Base-by-base conservation (phyloP, 2,888 invertebrate genomes). In the Imbricaverruca yamaguchii region DNA sequence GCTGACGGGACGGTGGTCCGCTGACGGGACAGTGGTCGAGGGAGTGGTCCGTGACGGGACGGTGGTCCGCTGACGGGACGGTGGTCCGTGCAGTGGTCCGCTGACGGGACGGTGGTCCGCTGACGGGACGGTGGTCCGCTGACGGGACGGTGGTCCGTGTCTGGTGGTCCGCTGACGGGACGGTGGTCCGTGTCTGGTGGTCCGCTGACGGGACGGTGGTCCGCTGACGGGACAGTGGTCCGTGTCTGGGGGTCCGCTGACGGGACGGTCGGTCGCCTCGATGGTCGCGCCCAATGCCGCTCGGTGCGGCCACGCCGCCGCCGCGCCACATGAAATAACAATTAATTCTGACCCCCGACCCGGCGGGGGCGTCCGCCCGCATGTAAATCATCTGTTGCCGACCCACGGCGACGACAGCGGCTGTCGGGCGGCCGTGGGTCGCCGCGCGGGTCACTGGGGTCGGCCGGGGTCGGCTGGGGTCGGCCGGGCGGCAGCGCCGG, bases 251-350 rank as follows among this genome's bases (percentile, higher is more conserved):
- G 67, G 63, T 23, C 67, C 69, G 69, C 65, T 23, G 69, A 25
- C 39, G 39, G 25, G 23, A 39, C 23, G 39, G 39, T 13, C 69
- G 69, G 1, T 39, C 39, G 61, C 61, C 18, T 7, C 15, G 18
- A 18, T 18, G 18, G 15, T 18, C 61, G 61, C 61, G 7, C 18
- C 15, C 61, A 18, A 15, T 18, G 18, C 61, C 15, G 15, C 57
- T 10, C 67, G 67, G 10, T 25, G 67, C 67, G 39, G 39, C 39
- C 39, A 39, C 67, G 67, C 23, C 67, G 23, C 67, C 12, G 23
- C 67, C 67, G 67, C 21, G 23, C 12, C 69, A 69, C 69, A 69
- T 69, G 69, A 69, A 69, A 91, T 92, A 86, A 69, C 69, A 69
- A 69, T 69, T 69, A 69, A 69, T 69, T 69, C 69, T 23, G 39